Conservation (phyloP, 2,797 vertebrate genomes). For the Pelochelys cantorii region DNA sequence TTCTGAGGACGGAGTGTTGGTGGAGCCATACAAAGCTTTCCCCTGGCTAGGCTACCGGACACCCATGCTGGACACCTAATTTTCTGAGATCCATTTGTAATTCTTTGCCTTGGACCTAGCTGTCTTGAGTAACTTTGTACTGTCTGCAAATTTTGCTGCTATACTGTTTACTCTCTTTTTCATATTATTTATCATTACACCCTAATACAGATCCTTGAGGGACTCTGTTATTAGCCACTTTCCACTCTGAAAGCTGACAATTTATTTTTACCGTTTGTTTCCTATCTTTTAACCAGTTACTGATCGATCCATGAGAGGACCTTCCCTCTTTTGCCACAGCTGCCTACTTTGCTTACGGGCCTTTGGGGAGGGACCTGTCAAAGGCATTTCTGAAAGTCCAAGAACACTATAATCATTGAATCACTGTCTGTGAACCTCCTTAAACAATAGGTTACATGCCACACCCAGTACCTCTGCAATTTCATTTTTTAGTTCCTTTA, state of each 20-base stretch:
- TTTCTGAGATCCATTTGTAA: neutral
- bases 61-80: neutral
- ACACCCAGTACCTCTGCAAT: too few species aligned
- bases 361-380: neutral
- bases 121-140: neutral
- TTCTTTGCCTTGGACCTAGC: neutral
- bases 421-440: neutral
- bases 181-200: neutral
- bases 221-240: neutral
- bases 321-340: neutral
- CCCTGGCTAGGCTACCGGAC: too few species aligned
- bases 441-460: too few species aligned
- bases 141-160: neutral
- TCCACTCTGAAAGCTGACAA: neutral
- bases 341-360: neutral
- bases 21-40: too few species aligned
- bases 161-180: neutral
- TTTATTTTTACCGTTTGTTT: neutral
- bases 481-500: too few species aligned
- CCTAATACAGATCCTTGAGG: neutral
- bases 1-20: too few species aligned
- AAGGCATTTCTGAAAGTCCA: neutral
- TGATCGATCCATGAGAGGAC: neutral
- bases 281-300: neutral
- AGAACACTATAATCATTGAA: neutral